Evolutionary conservation across 2,888 invertebrate genomes (phyloP).

Genomic region (Priocnemis perturbator): DNA sequence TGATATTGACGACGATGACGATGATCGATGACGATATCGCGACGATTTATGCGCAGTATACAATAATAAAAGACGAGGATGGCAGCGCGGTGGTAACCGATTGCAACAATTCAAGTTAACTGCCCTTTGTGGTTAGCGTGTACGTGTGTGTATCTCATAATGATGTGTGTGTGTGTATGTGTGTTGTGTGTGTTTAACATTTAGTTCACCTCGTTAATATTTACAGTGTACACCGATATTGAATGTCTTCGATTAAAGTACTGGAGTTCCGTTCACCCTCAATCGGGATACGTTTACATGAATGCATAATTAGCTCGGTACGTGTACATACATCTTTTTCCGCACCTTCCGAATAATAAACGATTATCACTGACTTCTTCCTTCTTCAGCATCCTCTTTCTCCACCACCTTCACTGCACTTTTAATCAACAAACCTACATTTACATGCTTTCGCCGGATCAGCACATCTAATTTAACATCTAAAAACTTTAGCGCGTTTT

Average conservation of each 20-base stretch:
- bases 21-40: background rate
- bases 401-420: too few relatives aligned
- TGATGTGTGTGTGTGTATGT: too few relatives aligned
- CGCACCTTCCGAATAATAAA: conserved; percentile 24
- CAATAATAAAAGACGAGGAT: conserved; percentile 34
- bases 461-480: conserved; percentile 35
- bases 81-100: conserved; percentile 33
- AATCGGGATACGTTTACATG: conserved; percentile 44
- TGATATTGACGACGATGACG: background rate
- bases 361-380: conserved; percentile 23
- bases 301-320: conserved; percentile 33
- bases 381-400: background rate
- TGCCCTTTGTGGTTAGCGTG: background rate
- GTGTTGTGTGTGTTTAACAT: conserved; percentile 22
- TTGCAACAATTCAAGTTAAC: conserved; percentile 28
- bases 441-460: conserved; percentile 31
- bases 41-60: conserved; percentile 11
- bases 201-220: conserved; percentile 44
- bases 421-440: conserved; percentile 22
- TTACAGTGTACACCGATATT: conserved; percentile 54
- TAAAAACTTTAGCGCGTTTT: conserved; percentile 27
- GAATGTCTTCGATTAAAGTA: conserved; percentile 43
- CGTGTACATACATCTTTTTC: conserved; percentile 34
- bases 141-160: background rate
- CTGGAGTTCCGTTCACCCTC: conserved; percentile 32